Evolutionary conservation across 2,888 invertebrate species (phyloP).

Genomic region (Eristalis pertinax): DNA sequence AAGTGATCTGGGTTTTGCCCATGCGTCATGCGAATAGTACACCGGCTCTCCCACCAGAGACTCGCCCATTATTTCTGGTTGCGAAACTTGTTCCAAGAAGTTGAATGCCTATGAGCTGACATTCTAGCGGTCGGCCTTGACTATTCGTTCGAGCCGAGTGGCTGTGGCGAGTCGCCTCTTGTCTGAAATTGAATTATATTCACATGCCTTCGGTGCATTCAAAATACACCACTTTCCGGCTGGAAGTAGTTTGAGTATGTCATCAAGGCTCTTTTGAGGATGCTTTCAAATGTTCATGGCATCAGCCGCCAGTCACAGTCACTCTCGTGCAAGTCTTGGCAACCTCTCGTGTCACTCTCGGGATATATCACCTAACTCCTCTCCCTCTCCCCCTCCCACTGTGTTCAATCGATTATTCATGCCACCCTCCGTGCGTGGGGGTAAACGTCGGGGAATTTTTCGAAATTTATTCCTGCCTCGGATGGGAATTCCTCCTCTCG

Average conservation of each 20-base stretch:
- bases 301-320: no score
- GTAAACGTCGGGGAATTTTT: no score
- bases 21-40: neutral
- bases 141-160: neutral
- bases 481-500: neutral
- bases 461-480: neutral
- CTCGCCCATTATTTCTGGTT: constrained; percentile 1
- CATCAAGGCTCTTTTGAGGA: no score
- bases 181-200: neutral
- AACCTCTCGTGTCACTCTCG: no score
- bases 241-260: no score
- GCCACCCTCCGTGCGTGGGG: no score
- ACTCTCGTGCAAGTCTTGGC: no score
- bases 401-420: no score
- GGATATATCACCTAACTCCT: no score
- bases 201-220: neutral
- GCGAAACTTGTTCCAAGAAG: neutral
- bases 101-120: neutral
- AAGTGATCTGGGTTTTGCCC: neutral
- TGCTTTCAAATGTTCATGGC: no score
- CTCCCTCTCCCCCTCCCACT: no score
- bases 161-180: neutral
- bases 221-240: neutral
- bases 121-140: neutral
- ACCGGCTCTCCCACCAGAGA: neutral